phyloP scores from a whole-genome alignment of 2,797 vertebrate genomes.

The Cottoperca gobio region DNA sequence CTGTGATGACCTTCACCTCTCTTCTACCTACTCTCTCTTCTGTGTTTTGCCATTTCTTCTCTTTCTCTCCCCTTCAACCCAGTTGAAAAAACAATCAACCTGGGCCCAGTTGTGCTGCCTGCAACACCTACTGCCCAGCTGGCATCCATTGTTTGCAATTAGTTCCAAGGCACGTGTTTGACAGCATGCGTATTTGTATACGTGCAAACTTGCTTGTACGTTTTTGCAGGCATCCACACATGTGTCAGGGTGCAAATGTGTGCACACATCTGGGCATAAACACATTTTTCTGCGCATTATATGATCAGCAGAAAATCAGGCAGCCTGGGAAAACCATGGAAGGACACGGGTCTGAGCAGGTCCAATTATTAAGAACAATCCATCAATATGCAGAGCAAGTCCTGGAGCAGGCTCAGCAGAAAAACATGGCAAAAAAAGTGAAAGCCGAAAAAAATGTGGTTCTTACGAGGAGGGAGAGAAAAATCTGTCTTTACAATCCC shows the following conservation, averaged over 20 bases:
- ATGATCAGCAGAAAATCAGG: conserved; percentile 67
- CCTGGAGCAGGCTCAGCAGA: conserved; percentile 81
- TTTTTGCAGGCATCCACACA: conserved; percentile 30
- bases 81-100: conserved; percentile 77
- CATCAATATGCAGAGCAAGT: conserved; percentile 82
- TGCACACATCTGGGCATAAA: conserved; percentile 24
- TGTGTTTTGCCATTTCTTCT: conserved; percentile 24
- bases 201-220: conserved; percentile 52
- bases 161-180: conserved; percentile 75
- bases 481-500: conserved; percentile 88
- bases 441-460: conserved; percentile 79
- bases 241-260: conserved; percentile 38
- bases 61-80: conserved; percentile 36
- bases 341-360: conserved; percentile 60
- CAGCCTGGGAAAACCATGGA: conserved; percentile 62
- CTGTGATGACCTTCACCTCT: conserved; percentile 43
- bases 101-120: conserved; percentile 66
- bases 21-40: conserved; percentile 31
- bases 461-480: conserved; percentile 80
- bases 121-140: conserved; percentile 79
- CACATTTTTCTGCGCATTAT: conserved; percentile 45
- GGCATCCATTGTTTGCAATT: conserved; percentile 83
- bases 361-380: conserved; percentile 83
- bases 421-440: conserved; percentile 74
- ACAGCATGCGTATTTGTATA: conserved; percentile 61